These are phyloP conservation scores for Chelonus insularis DNA, from an alignment of 1,140 invertebrate genomes.

Conservation along the genomic window DNA sequence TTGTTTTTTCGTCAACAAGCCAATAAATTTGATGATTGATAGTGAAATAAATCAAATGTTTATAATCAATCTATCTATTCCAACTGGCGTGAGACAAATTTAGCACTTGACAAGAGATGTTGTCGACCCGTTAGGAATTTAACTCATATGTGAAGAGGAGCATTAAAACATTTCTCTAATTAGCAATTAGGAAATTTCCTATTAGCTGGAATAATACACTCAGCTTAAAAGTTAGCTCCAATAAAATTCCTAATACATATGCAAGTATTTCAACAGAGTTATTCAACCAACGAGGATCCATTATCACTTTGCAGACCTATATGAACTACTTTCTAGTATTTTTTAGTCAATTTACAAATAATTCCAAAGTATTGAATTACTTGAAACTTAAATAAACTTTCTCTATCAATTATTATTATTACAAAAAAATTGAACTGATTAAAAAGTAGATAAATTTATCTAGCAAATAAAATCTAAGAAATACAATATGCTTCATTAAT, in stretches of 20 bases:
- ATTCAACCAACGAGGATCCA: not conserved
- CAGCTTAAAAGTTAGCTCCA: not conserved
- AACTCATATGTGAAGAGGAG: not conserved
- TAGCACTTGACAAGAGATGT: slow-evolving; percentile 14
- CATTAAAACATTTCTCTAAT: slow-evolving; percentile 16
- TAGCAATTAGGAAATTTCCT: slow-evolving; percentile 20
- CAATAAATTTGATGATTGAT: slow-evolving; percentile 7
- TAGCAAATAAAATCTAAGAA: not conserved
- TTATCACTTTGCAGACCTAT: no score
- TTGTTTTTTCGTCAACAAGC: not conserved
- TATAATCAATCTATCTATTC: slow-evolving; percentile 1
- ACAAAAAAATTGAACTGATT: no score
- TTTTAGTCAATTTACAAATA: no score
- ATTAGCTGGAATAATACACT: slow-evolving; percentile 1
- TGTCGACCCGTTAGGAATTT: slow-evolving; percentile 5
- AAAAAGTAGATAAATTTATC: not conserved
- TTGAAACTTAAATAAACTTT: no score
- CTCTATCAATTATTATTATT: no score
- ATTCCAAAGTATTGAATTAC: no score
- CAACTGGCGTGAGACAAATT: slow-evolving; percentile 1
- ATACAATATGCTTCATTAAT: slow-evolving; percentile 1
- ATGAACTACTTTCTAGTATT: no score
- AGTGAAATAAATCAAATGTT: not conserved
- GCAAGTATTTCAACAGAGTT: not conserved
- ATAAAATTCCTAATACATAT: no score